Evolutionary conservation across 2,797 vertebrate species (phyloP).

Genomic region (Anisognathus igniventris): DNA sequence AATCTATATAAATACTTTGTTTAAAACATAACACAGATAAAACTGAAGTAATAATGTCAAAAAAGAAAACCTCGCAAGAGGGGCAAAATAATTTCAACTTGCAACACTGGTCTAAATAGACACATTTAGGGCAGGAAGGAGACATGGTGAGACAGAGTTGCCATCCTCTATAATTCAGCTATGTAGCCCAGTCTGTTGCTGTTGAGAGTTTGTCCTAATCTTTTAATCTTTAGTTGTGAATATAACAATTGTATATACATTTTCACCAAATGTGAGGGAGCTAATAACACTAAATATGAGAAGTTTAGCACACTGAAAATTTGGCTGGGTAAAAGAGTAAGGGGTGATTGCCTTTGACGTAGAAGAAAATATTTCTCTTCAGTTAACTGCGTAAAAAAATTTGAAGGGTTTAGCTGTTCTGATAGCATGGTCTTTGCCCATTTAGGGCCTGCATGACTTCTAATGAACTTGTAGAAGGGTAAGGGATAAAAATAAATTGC

Average conservation of each 20-base stretch:
- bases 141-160: fast-evolving
- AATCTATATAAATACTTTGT: not conserved
- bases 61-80: not conserved
- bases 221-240: not conserved
- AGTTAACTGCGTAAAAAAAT: not conserved
- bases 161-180: not conserved
- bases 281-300: not conserved
- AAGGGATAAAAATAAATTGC: not conserved
- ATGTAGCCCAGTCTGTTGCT: not conserved
- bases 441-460: not conserved
- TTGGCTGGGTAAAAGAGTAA: not conserved
- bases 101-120: not conserved
- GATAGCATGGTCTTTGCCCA: not conserved
- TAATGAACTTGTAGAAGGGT: not conserved
- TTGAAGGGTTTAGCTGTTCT: not conserved
- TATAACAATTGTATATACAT: not conserved
- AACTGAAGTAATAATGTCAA: not conserved
- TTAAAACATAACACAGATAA: not conserved
- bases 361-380: not conserved
- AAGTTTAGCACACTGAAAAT: not conserved
- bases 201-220: not conserved
- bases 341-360: fast-evolving
- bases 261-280: not conserved
- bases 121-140: not conserved
- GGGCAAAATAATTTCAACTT: not conserved